These are phyloP conservation scores for Acleris emargana DNA, from an alignment of 2,888 invertebrate species.

Conservation along the genomic window DNA sequence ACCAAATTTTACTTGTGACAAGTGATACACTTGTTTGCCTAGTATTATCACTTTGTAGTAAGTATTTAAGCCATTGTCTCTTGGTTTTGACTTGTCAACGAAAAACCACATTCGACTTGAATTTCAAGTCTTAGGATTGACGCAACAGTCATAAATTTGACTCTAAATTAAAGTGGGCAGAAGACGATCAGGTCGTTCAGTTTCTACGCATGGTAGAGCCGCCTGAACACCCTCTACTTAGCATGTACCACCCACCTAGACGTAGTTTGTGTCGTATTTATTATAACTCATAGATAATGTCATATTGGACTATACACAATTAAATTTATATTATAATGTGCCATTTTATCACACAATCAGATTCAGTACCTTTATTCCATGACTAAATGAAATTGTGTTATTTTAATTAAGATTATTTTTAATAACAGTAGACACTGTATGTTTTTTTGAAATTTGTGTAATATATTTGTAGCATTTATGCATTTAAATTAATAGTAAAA, in stretches of 20 bases:
- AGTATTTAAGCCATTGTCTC: too few species aligned
- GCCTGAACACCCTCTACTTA: constrained; percentile 8
- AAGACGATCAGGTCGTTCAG: not conserved
- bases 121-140: too few species aligned
- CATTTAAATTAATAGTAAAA: constrained; percentile 37
- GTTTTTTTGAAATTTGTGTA: constrained; percentile 34
- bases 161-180: not conserved
- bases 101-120: too few species aligned
- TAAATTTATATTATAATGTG: constrained; percentile 35
- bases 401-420: constrained; percentile 29
- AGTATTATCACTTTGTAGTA: not conserved
- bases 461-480: constrained; percentile 38
- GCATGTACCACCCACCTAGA: constrained; percentile 32
- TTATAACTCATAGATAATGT: constrained; percentile 31
- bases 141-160: too few species aligned
- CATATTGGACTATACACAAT: constrained; percentile 29
- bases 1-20: not conserved
- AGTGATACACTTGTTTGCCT: not conserved
- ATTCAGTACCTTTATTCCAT: constrained; percentile 33
- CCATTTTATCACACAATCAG: constrained; percentile 29
- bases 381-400: constrained; percentile 28
- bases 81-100: too few species aligned
- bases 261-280: constrained; percentile 34
- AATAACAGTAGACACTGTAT: constrained; percentile 27
- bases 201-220: not conserved